Conservation (phyloP, 2,797 vertebrate species). For the Champsocephalus gunnari region DNA sequence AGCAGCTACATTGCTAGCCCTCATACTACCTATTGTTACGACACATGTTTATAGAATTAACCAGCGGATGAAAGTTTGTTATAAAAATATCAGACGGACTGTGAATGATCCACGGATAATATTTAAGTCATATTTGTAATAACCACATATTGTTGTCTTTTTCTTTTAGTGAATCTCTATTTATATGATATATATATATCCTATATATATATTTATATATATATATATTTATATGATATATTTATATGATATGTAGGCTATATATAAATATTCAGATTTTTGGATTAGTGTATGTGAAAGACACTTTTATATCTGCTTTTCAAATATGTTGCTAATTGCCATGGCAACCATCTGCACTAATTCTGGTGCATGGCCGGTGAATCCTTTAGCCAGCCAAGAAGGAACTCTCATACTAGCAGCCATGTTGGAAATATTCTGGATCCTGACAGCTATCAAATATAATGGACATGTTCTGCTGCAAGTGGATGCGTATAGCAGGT, state of each 20-base stretch:
- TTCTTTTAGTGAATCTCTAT: conserved; percentile 39
- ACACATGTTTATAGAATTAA: conserved; percentile 24
- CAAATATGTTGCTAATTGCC: conserved; percentile 26
- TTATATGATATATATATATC: conserved; percentile 43
- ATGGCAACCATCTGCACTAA: conserved; percentile 25
- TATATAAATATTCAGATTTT: conserved; percentile 48
- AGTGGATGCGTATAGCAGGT: not conserved
- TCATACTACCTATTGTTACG: conserved; percentile 47
- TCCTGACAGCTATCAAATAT: conserved; percentile 5
- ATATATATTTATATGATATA: too few relatives aligned
- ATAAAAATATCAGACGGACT: conserved; percentile 17
- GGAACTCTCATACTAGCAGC: not conserved
- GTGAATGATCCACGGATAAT: conserved; percentile 41
- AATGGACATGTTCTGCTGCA: not conserved
- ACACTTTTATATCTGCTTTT: conserved; percentile 36
- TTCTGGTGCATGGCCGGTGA: not conserved
- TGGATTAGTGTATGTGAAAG: conserved; percentile 48
- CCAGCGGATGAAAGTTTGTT: conserved; percentile 34
- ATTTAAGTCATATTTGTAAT: conserved; percentile 42
- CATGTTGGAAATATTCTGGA: conserved; percentile 6
- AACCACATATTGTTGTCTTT: conserved; percentile 43
- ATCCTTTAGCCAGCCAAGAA: not conserved
- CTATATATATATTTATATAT: conserved; percentile 9
- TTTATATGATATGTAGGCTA: too few relatives aligned
- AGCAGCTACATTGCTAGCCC: conserved; percentile 26